These are phyloP conservation scores for Sebastes vulpes DNA, from an alignment of 2,797 vertebrate genomes.

Conservation along the genomic window DNA sequence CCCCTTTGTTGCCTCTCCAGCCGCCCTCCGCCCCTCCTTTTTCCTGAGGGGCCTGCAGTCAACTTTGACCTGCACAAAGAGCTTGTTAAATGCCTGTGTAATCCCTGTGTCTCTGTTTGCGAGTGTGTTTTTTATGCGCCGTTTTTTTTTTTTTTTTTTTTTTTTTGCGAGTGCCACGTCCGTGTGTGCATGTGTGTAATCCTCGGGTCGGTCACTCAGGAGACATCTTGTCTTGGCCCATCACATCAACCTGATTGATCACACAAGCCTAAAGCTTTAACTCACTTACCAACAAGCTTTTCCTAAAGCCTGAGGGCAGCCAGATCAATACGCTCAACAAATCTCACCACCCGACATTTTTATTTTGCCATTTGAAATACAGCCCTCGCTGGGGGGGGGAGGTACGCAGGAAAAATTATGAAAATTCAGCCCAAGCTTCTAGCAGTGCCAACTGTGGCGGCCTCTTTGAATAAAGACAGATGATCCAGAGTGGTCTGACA, in stretches of 20 bases:
- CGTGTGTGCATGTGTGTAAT: slow-evolving; percentile 38
- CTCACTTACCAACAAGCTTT: slow-evolving; percentile 41
- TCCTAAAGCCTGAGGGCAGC: neutral
- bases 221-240: slow-evolving; percentile 72
- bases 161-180: slow-evolving; percentile 5
- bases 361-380: neutral
- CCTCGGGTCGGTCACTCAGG: slow-evolving; percentile 53
- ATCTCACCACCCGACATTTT: neutral
- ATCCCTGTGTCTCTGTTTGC: slow-evolving; percentile 76
- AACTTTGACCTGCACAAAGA: slow-evolving; percentile 85
- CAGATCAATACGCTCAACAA: slow-evolving; percentile 27
- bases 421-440: slow-evolving; percentile 4
- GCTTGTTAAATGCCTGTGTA: slow-evolving; percentile 87
- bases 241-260: slow-evolving; percentile 74
- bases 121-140: slow-evolving; percentile 32
- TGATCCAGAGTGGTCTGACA: slow-evolving; percentile 61
- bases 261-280: slow-evolving; percentile 33
- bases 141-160: slow-evolving; percentile 11
- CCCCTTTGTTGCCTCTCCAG: slow-evolving; percentile 30
- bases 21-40: slow-evolving; percentile 18
- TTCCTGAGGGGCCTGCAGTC: slow-evolving; percentile 73
- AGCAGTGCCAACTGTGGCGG: slow-evolving; percentile 7
- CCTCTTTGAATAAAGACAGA: slow-evolving; percentile 67
- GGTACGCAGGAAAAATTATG: slow-evolving; percentile 19
- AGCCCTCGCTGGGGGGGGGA: neutral